Evolutionary conservation across 1,140 invertebrate species (phyloP).

Genomic region (Tetragonula clypearis): DNA sequence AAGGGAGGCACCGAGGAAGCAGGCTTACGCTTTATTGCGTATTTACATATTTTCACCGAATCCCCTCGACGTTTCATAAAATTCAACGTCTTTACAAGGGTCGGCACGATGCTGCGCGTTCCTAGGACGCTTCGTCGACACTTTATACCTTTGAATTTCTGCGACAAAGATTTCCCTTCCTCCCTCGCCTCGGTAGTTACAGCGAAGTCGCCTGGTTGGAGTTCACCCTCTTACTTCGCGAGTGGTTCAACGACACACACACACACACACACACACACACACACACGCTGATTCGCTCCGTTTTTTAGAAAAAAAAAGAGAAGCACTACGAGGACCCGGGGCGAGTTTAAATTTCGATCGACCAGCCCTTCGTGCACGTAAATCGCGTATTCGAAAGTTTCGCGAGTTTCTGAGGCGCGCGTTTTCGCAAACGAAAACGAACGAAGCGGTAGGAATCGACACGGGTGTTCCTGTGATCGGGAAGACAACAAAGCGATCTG

Average conservation of each 20-base stretch:
- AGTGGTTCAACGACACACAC: constrained; percentile 24
- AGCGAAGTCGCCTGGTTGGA: constrained; percentile 6
- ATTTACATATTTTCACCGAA: constrained; percentile 70
- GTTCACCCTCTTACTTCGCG: constrained; percentile 42
- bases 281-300: not conserved
- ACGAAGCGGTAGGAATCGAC: not conserved
- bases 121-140: constrained; percentile 54
- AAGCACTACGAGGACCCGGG: not conserved
- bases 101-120: constrained; percentile 40
- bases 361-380: constrained; percentile 13
- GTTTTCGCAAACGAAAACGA: not conserved
- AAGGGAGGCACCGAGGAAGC: not conserved
- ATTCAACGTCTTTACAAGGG: constrained; percentile 67
- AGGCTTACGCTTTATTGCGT: constrained; percentile 67
- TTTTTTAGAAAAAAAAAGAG: not conserved
- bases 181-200: not conserved
- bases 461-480: not conserved
- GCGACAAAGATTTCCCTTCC: constrained; percentile 51
- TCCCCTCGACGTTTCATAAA: constrained; percentile 67
- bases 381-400: constrained; percentile 21
- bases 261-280: not conserved
- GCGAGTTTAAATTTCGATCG: constrained; percentile 54
- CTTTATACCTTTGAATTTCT: constrained; percentile 66
- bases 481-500: not conserved
- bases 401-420: constrained; percentile 21